Conservation (phyloP, 2,113 vertebrate species). For the Apeltes quadracus region DNA sequence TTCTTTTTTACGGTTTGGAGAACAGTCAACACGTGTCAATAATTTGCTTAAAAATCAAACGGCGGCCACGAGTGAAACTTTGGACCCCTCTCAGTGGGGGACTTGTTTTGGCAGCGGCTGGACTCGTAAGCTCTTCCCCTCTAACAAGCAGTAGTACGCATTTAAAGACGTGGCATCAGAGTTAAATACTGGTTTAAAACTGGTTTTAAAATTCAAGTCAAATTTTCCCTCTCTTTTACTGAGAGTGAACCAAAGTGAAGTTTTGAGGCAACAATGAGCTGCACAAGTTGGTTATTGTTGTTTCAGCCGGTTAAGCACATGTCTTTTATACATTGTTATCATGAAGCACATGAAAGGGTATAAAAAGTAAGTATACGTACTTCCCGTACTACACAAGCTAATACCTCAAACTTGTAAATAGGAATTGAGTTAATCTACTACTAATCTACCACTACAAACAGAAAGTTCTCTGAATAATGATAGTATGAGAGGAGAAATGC, state of each 20-base stretch:
- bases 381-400: no score
- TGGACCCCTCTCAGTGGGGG: constrained; percentile 64
- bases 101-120: constrained; percentile 29
- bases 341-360: background rate
- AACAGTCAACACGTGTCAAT: constrained; percentile 63
- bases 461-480: background rate
- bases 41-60: constrained; percentile 68
- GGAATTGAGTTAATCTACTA: background rate
- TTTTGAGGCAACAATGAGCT: background rate
- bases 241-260: background rate
- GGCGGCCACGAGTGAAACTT: constrained; percentile 55
- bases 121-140: background rate
- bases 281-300: background rate
- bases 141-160: background rate
- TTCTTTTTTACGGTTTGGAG: constrained; percentile 8
- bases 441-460: background rate
- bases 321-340: background rate
- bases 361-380: background rate
- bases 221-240: background rate
- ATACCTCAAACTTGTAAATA: background rate
- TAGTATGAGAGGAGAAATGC: background rate
- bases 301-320: background rate
- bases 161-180: no score
- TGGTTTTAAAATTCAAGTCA: no score
- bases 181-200: no score